These are phyloP conservation scores for Luehdorfia chinensis DNA, from an alignment of 1,140 invertebrate species.

Conservation along the genomic window DNA sequence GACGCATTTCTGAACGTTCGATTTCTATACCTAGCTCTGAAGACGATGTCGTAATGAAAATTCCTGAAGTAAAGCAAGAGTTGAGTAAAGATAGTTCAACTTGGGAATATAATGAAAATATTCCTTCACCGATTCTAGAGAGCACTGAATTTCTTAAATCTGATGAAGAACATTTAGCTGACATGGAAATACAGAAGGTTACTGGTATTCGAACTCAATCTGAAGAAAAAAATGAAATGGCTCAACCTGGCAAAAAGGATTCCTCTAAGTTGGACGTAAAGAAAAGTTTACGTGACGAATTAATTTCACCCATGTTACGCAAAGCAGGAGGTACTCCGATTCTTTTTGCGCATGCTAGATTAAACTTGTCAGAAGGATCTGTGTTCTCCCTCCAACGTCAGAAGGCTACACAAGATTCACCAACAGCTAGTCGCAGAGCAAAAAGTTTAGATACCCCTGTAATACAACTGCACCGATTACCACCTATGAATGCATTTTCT, in stretches of 20 bases:
- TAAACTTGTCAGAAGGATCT: constrained; percentile 89
- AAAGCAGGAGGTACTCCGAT: constrained; percentile 86
- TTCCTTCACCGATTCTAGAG: constrained; percentile 79
- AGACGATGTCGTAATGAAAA: constrained; percentile 78
- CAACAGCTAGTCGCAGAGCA: constrained; percentile 84
- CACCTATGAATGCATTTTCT: constrained; percentile 90
- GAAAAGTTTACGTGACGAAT: constrained; percentile 70
- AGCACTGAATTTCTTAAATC: constrained; percentile 79
- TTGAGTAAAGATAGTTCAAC: constrained; percentile 73
- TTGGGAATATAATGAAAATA: constrained; percentile 81
- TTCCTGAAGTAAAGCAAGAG: constrained; percentile 72
- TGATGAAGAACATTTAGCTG: constrained; percentile 76
- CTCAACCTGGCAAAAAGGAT: constrained; percentile 48
- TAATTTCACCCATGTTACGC: constrained; percentile 79
- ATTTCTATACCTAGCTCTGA: constrained; percentile 84
- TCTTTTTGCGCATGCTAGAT: constrained; percentile 85
- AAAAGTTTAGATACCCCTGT: constrained; percentile 90
- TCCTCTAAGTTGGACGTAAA: constrained; percentile 50
- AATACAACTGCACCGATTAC: constrained; percentile 85
- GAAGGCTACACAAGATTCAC: constrained; percentile 84
- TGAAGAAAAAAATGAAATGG: constrained; percentile 46
- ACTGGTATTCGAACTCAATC: constrained; percentile 47
- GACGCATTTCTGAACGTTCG: constrained; percentile 82
- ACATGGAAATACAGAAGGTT: constrained; percentile 74
- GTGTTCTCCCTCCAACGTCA: constrained; percentile 85